phyloP scores from a whole-genome alignment of 2,888 invertebrate genomes.

The Drosophila birchii region DNA sequence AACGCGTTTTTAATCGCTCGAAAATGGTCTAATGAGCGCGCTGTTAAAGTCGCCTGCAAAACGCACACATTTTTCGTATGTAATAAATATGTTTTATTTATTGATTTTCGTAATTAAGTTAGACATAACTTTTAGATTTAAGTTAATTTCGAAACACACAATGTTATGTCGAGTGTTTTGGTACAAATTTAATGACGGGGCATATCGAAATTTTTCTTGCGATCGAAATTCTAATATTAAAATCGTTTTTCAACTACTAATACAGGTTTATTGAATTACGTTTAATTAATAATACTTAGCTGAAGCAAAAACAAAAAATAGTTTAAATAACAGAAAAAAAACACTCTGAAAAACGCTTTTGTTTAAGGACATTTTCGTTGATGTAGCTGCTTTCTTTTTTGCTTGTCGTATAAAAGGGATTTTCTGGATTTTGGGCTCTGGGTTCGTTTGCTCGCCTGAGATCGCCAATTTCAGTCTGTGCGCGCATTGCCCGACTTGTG shows the following conservation, averaged over 20 bases:
- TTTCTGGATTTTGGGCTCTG: conserved; percentile 17
- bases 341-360: conserved; percentile 51
- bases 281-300: conserved; percentile 74
- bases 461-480: conserved; percentile 76
- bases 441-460: conserved; percentile 57
- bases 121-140: conserved; percentile 49
- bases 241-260: conserved; percentile 66
- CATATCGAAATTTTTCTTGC: conserved; percentile 30
- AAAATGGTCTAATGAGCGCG: background rate
- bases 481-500: conserved; percentile 69
- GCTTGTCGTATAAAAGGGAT: conserved; percentile 37
- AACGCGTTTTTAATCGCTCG: conserved; percentile 20
- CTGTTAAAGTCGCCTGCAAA: conserved; percentile 26
- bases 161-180: conserved; percentile 49
- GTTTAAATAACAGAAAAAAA: conserved; percentile 58
- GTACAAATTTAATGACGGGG: conserved; percentile 52
- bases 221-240: conserved; percentile 42
- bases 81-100: conserved; percentile 76
- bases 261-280: conserved; percentile 56
- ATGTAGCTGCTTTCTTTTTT: conserved; percentile 10
- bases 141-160: conserved; percentile 54
- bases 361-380: conserved; percentile 70
- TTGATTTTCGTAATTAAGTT: conserved; percentile 67
- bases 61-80: conserved; percentile 23
- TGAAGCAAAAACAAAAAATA: conserved; percentile 61